phyloP scores from a whole-genome alignment of 53 echinoderm and acorn worm genomes.

The Holothuria scabra region DNA sequence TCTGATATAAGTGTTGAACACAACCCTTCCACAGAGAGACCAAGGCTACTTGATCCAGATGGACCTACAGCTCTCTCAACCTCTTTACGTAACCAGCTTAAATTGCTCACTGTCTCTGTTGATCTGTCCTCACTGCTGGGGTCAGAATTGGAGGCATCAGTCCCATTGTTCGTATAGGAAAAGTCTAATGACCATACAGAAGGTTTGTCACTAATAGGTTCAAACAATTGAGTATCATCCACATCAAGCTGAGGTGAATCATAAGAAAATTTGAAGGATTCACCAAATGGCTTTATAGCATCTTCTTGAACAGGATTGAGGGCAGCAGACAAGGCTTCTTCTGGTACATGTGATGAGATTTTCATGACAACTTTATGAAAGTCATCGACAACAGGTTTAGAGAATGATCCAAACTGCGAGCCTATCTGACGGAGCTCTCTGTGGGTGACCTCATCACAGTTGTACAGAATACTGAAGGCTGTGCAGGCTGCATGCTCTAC shows the following conservation, averaged over 20 bases:
- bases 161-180: background rate
- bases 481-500: constrained; percentile 32
- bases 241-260: background rate
- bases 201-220: constrained; percentile 1
- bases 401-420: constrained; percentile 31
- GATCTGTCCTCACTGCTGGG: constrained; percentile 11
- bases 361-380: background rate
- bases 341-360: constrained; percentile 24
- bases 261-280: constrained; percentile 3
- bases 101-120: constrained; percentile 13
- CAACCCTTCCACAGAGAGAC: constrained; percentile 79
- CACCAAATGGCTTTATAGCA: background rate
- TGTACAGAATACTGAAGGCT: constrained; percentile 25
- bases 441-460: constrained; percentile 32
- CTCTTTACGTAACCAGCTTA: constrained; percentile 78
- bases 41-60: constrained; percentile 58
- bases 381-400: constrained; percentile 5
- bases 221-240: constrained; percentile 25
- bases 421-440: constrained; percentile 33
- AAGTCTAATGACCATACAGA: constrained; percentile 46
- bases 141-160: background rate
- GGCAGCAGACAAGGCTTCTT: background rate
- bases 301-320: constrained; percentile 3
- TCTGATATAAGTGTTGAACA: constrained; percentile 78
- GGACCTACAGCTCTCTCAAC: constrained; percentile 63